A percentile compares a stretch with the other conserved stretches of the same genome.
These are phyloP conservation scores for Willisornis vidua DNA, from an alignment of 2,113 vertebrate genomes.

Conservation along the genomic window DNA sequence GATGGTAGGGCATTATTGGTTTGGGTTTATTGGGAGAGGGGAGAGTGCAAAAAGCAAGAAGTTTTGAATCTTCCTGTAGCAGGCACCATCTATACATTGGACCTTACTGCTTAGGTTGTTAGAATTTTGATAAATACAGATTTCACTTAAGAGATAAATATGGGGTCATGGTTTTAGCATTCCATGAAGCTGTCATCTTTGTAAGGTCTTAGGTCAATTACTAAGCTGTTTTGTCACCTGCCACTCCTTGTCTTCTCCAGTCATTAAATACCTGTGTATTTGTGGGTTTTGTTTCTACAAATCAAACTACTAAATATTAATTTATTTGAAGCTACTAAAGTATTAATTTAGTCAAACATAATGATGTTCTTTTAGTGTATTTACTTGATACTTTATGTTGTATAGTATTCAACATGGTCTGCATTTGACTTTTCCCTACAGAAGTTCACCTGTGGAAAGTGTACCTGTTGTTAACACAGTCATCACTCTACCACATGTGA, in stretches of 20 bases:
- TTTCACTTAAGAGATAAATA: neutral
- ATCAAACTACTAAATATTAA: neutral
- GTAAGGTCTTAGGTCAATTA: neutral
- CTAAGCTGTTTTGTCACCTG: neutral
- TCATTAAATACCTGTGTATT: neutral
- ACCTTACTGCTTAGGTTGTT: neutral
- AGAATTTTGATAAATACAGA: neutral
- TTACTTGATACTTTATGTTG: neutral
- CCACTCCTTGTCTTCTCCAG: neutral
- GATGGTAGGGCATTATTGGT: neutral
- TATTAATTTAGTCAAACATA: neutral
- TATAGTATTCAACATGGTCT: neutral
- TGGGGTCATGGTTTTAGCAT: neutral
- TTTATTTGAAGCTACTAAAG: neutral
- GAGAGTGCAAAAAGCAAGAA: neutral
- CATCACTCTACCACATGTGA: constrained; percentile 88
- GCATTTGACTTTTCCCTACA: constrained; percentile 41
- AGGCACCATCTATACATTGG: neutral
- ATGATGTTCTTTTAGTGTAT: neutral
- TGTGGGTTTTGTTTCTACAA: neutral
- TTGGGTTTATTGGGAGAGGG: neutral
- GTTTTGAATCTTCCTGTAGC: neutral
- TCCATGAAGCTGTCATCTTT: neutral
- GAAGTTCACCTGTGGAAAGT: constrained; percentile 77
- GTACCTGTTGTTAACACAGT: constrained; percentile 84